Evolutionary conservation across 2,113 vertebrate species (phyloP).

Genomic region (Phaethornis superciliosus): DNA sequence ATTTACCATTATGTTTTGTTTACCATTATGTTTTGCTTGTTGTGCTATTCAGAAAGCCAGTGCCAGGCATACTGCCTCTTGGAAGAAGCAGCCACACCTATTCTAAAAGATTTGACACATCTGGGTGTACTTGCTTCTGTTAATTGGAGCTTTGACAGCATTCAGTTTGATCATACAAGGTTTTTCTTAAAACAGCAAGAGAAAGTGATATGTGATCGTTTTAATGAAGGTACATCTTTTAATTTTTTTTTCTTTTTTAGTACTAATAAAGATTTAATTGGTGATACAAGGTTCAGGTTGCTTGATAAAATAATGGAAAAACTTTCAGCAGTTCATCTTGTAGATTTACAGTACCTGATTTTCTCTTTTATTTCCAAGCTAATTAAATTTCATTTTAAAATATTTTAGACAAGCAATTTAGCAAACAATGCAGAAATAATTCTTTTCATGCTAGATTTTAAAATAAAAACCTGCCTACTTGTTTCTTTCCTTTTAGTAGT

Average conservation of each 20-base stretch:
- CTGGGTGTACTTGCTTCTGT: constrained; percentile 47
- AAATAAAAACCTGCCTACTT: background rate
- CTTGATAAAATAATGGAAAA: background rate
- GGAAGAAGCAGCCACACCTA: constrained; percentile 68
- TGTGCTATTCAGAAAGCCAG: constrained; percentile 74
- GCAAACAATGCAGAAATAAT: background rate
- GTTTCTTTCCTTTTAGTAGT: background rate
- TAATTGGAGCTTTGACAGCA: constrained; percentile 72
- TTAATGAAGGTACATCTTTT: constrained; percentile 66
- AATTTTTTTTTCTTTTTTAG: background rate
- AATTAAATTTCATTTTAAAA: background rate
- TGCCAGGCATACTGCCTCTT: constrained; percentile 75
- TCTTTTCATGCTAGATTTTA: background rate
- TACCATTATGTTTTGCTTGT: background rate
- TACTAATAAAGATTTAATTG: background rate
- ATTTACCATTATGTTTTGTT: background rate
- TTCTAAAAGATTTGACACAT: constrained; percentile 67
- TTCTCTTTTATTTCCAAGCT: background rate
- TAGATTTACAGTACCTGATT: background rate
- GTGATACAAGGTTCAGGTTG: background rate
- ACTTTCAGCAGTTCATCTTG: background rate
- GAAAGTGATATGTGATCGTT: constrained; percentile 69
- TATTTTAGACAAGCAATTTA: background rate
- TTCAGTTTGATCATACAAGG: constrained; percentile 78
- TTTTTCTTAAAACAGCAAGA: constrained; percentile 83